These are phyloP conservation scores for Peromyscus polionotus DNA, from an alignment of 2,113 vertebrate genomes.

Conservation along the genomic window DNA sequence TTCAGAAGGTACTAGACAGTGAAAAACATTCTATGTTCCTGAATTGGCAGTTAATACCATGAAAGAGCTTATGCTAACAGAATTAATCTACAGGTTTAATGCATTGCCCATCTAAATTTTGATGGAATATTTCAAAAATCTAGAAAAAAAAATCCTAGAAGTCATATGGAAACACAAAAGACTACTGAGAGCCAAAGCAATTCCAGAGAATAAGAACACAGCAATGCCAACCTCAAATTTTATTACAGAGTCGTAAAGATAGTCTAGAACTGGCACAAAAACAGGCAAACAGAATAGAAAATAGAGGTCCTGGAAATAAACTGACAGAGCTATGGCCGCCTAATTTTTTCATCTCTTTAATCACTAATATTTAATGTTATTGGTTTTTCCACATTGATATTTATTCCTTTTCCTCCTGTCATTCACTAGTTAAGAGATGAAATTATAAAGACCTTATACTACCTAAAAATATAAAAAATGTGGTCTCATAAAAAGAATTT, in stretches of 20 bases:
- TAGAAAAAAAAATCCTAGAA: neutral
- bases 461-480: constrained; percentile 39
- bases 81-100: neutral
- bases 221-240: neutral
- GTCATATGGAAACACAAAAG: neutral
- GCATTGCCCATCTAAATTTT: neutral
- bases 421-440: constrained; percentile 2
- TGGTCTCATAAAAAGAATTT: too few relatives aligned
- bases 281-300: neutral
- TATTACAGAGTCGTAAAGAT: neutral
- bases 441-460: neutral
- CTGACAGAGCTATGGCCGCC: neutral
- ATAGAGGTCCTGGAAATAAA: neutral
- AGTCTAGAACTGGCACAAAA: neutral
- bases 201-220: neutral
- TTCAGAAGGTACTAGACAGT: neutral
- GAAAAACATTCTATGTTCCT: neutral
- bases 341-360: neutral
- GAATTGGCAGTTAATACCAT: neutral
- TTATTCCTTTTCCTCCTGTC: neutral
- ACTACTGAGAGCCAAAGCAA: neutral
- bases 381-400: neutral
- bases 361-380: neutral
- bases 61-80: neutral
- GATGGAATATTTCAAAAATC: neutral